Percentiles rank a stretch among this genome's conserved stretches.
Evolutionary conservation across 2,888 invertebrate species (phyloP).

Genomic region (Eristalinus sepulchralis): DNA sequence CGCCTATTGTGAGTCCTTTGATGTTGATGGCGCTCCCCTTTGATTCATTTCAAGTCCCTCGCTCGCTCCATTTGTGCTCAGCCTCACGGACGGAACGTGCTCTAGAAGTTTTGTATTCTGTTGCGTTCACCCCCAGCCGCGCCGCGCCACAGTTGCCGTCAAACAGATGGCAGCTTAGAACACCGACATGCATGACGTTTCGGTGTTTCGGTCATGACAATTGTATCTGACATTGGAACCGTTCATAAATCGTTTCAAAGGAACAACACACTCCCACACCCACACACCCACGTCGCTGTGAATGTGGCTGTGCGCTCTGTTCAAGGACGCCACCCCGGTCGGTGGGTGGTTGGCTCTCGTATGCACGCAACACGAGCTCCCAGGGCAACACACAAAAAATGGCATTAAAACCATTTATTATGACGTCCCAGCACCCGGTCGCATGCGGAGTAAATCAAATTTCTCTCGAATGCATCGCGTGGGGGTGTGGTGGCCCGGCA

Average conservation of each 20-base stretch:
- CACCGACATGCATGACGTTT: constrained; percentile 45
- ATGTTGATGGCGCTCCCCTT: constrained; percentile 37
- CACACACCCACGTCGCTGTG: no score
- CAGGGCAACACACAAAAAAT: constrained; percentile 18
- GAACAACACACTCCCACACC: constrained; percentile 47
- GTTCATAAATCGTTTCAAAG: constrained; percentile 62
- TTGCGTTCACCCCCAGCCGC: not conserved
- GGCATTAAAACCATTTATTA: constrained; percentile 65
- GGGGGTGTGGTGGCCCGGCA: not conserved
- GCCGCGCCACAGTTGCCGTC: not conserved
- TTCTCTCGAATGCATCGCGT: constrained; percentile 34
- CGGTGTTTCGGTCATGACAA: constrained; percentile 49
- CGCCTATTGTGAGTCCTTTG: constrained; percentile 36
- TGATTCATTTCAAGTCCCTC: constrained; percentile 41
- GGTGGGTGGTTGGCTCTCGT: not conserved
- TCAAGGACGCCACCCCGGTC: constrained; percentile 46
- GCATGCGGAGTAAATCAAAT: constrained; percentile 62
- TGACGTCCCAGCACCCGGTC: constrained; percentile 47
- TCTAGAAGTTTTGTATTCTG: constrained; percentile 53
- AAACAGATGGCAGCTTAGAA: constrained; percentile 15
- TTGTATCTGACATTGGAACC: constrained; percentile 64
- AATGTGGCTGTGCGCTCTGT: not conserved
- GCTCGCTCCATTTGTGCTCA: constrained; percentile 59
- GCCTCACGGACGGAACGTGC: constrained; percentile 58
- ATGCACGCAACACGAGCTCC: constrained; percentile 56